phyloP scores from a whole-genome alignment of 2,113 vertebrate species.

The Misgurnus mizolepis region DNA sequence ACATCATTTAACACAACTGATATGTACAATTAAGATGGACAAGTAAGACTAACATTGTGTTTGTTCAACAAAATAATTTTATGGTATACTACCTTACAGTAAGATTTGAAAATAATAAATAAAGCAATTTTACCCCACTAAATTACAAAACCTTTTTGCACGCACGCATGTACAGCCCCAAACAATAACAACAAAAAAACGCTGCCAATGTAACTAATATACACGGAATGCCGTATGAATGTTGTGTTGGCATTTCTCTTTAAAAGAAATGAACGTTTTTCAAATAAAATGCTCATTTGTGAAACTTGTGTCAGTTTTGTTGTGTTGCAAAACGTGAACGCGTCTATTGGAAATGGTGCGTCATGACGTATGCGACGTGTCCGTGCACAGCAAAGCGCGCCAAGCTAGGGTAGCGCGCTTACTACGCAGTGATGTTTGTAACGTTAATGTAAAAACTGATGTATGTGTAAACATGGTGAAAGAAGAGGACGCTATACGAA shows the following conservation, averaged over 20 bases:
- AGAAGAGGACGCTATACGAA: background rate
- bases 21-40: too few relatives aligned
- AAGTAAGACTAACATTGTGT: slow-evolving; percentile 1
- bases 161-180: background rate
- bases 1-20: too few relatives aligned
- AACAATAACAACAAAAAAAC: slow-evolving; percentile 11
- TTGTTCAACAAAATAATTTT: background rate
- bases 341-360: background rate
- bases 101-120: too few relatives aligned
- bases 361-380: slow-evolving; percentile 38
- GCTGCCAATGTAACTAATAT: slow-evolving; percentile 13
- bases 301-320: too few relatives aligned
- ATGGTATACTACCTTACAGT: too few relatives aligned
- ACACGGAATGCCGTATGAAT: slow-evolving; percentile 3
- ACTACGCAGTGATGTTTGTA: background rate
- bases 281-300: slow-evolving; percentile 44
- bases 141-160: background rate
- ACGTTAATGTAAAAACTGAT: background rate
- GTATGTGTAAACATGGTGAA: slow-evolving; percentile 43
- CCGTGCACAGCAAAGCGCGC: slow-evolving; percentile 35
- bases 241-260: slow-evolving; percentile 27
- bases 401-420: background rate
- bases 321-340: background rate
- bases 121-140: background rate
- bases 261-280: slow-evolving; percentile 21